These are phyloP conservation scores for Diabrotica virgifera DNA, from an alignment of 1,140 invertebrate species.

Conservation along the genomic window DNA sequence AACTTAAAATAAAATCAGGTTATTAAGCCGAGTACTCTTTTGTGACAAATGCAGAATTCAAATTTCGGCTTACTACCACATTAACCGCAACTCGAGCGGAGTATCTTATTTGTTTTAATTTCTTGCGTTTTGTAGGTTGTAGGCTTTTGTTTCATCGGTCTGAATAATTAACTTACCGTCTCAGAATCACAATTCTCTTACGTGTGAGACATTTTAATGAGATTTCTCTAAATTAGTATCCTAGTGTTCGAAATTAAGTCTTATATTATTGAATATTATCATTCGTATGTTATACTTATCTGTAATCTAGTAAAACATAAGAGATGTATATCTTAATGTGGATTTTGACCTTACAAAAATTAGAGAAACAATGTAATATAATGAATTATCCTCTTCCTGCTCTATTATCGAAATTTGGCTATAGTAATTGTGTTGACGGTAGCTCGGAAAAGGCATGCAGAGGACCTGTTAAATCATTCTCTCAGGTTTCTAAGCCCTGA, in stretches of 20 bases:
- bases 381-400: no score
- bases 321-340: no score
- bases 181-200: conserved; percentile 47
- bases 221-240: conserved; percentile 36
- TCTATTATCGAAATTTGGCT: no score
- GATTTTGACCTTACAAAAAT: no score
- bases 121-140: conserved; percentile 26
- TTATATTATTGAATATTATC: conserved; percentile 36
- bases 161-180: conserved; percentile 48
- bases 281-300: not conserved
- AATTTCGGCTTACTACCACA: not conserved
- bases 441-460: no score
- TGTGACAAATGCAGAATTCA: not conserved
- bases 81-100: not conserved
- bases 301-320: not conserved
- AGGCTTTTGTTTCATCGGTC: conserved; percentile 39
- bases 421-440: no score
- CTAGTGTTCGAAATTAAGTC: conserved; percentile 42
- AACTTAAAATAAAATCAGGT: not conserved
- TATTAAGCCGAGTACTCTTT: not conserved
- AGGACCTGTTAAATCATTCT: no score
- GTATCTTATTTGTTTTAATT: conserved; percentile 28
- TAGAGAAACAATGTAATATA: no score
- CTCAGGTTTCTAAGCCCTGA: no score
- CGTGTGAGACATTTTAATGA: conserved; percentile 45